Percentiles rank a stretch among this genome's conserved stretches.
These are phyloP conservation scores for Menidia menidia DNA, from an alignment of 2,797 vertebrate genomes.

Conservation along the genomic window DNA sequence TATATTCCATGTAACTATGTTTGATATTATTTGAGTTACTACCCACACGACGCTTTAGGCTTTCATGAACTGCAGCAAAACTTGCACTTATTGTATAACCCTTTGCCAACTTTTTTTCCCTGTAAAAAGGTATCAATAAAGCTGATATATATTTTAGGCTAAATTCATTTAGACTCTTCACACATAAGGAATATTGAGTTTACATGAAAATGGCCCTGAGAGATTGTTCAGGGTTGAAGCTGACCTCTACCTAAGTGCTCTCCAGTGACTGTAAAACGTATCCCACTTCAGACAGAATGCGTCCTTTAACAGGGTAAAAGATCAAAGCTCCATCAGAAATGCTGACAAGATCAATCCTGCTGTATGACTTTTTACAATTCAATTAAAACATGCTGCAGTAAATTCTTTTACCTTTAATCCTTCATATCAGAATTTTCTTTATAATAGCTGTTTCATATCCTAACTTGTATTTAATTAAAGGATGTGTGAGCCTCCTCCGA, in stretches of 20 bases:
- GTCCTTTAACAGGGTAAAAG: neutral
- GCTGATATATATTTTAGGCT: conserved; percentile 79
- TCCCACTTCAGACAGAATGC: neutral
- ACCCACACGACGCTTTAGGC: conserved; percentile 75
- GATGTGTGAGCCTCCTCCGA: neutral
- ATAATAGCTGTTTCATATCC: neutral
- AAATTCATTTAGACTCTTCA: conserved; percentile 42
- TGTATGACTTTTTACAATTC: neutral
- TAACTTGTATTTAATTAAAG: neutral
- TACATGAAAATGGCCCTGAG: too few species aligned
- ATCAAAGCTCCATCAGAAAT: neutral
- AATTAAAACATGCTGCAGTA: neutral
- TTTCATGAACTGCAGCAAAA: conserved; percentile 71
- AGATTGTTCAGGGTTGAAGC: neutral
- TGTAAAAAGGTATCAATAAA: conserved; percentile 83
- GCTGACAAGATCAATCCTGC: neutral
- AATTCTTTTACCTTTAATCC: neutral
- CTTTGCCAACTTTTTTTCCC: conserved; percentile 61
- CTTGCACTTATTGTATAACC: conserved; percentile 84
- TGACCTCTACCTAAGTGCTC: neutral
- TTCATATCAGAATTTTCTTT: neutral
- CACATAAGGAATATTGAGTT: neutral
- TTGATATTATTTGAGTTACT: conserved; percentile 70
- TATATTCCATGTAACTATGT: conserved; percentile 74
- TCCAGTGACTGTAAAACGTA: neutral